Evolutionary conservation across 2,797 vertebrate species (phyloP).

Genomic region (Lacerta viridis): DNA sequence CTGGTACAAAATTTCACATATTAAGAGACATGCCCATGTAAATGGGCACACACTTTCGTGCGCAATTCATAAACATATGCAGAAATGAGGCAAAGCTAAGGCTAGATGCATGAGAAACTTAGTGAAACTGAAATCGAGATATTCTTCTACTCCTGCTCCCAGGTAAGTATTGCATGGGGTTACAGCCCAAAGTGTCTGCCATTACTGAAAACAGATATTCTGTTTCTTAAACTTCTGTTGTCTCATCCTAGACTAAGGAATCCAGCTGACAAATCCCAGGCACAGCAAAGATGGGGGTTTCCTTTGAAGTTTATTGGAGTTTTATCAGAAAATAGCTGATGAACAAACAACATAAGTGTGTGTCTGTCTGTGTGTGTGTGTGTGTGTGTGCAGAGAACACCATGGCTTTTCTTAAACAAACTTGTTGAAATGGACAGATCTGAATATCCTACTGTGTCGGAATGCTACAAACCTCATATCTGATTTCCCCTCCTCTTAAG

Average conservation of each 20-base stretch:
- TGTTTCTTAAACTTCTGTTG: no score
- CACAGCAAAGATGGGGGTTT: neutral
- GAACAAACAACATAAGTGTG: neutral
- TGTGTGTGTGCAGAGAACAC: neutral
- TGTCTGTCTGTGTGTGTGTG: no score
- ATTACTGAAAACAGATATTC: neutral
- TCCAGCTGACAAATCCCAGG: neutral
- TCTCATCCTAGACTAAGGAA: neutral
- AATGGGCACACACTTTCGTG: no score
- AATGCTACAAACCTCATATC: constrained; percentile 57
- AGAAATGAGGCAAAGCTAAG: no score
- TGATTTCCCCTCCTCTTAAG: constrained; percentile 61
- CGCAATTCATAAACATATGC: no score
- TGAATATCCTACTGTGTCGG: constrained; percentile 43
- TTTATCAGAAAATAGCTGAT: neutral
- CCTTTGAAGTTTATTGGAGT: neutral
- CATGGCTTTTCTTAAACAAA: constrained; percentile 56
- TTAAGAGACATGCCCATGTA: no score
- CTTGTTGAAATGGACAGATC: constrained; percentile 60
- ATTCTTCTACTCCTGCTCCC: no score
- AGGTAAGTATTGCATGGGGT: no score
- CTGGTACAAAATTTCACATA: no score
- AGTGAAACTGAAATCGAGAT: no score
- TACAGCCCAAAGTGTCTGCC: neutral
- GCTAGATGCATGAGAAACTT: no score